Evolutionary conservation across 2,888 invertebrate species (phyloP).

Genomic region (Itoplectis maculator): DNA sequence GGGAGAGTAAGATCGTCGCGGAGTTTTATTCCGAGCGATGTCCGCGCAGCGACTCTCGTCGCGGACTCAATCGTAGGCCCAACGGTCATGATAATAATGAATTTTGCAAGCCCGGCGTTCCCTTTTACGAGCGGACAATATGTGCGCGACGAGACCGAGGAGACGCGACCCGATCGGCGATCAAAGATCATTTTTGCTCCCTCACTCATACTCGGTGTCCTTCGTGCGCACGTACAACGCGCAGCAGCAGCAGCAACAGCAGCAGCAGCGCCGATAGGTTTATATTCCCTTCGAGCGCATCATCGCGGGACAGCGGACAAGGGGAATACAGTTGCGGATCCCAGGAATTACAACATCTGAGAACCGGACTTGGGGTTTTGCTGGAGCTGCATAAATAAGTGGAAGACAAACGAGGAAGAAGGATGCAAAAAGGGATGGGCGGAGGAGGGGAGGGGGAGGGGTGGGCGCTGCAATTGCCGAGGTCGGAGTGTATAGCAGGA

Average conservation of each 20-base stretch:
- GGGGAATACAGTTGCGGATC: conserved; percentile 23
- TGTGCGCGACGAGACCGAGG: conserved; percentile 17
- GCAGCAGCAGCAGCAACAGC: no score
- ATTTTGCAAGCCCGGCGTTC: conserved; percentile 80
- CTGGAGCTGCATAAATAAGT: conserved; percentile 26
- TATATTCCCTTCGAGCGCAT: conserved; percentile 27
- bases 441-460: neutral
- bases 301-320: conserved; percentile 8
- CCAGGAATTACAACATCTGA: conserved; percentile 33
- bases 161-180: conserved; percentile 9
- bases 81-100: conserved; percentile 77
- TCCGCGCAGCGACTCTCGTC: neutral
- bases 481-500: conserved; percentile 20
- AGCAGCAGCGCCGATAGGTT: no score
- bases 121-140: conserved; percentile 77
- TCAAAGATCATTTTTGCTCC: conserved; percentile 27
- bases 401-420: conserved; percentile 24
- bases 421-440: neutral
- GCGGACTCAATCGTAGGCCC: conserved; percentile 19
- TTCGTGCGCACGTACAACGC: conserved; percentile 36
- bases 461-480: conserved; percentile 20
- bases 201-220: conserved; percentile 47
- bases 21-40: neutral
- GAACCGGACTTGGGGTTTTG: conserved; percentile 30
- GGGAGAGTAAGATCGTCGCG: no score